These are phyloP conservation scores for Lochmaea capreae DNA, from an alignment of 2,888 invertebrate genomes.

Conservation along the genomic window DNA sequence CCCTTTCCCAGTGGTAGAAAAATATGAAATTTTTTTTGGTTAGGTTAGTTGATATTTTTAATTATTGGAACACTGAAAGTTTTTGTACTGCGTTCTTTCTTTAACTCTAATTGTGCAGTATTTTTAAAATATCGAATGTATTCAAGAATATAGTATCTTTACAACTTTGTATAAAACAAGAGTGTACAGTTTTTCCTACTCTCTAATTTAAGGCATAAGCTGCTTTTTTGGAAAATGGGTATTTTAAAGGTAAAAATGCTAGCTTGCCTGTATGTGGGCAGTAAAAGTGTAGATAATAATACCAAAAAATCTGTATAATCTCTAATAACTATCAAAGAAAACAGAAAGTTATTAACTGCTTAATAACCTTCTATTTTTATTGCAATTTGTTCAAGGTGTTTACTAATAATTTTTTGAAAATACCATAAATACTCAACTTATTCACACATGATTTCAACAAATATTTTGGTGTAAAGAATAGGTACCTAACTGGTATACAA, in stretches of 20 bases:
- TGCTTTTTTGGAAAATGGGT: conserved; percentile 26
- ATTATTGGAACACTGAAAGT: not conserved
- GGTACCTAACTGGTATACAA: not conserved
- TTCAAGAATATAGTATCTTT: conserved; percentile 21
- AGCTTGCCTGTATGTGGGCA: conserved; percentile 24
- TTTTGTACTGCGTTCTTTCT: conserved; percentile 7
- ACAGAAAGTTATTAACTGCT: not conserved
- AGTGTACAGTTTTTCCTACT: conserved; percentile 18
- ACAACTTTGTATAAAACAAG: conserved; percentile 20
- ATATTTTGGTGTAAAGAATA: not conserved
- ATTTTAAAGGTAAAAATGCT: conserved; percentile 26
- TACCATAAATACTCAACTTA: not conserved
- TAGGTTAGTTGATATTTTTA: not conserved
- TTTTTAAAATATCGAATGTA: conserved; percentile 25
- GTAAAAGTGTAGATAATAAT: conserved; percentile 10
- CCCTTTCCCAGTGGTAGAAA: not conserved
- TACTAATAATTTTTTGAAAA: not conserved
- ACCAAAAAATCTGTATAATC: not conserved
- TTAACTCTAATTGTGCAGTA: conserved; percentile 16
- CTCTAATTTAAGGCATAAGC: conserved; percentile 26
- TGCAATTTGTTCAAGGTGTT: no score
- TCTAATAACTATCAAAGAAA: not conserved
- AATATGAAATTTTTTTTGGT: not conserved
- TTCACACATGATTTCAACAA: not conserved
- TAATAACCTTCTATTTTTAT: no score